phyloP scores from a whole-genome alignment of 2,888 invertebrate species.

The Argynnis bischoffii region DNA sequence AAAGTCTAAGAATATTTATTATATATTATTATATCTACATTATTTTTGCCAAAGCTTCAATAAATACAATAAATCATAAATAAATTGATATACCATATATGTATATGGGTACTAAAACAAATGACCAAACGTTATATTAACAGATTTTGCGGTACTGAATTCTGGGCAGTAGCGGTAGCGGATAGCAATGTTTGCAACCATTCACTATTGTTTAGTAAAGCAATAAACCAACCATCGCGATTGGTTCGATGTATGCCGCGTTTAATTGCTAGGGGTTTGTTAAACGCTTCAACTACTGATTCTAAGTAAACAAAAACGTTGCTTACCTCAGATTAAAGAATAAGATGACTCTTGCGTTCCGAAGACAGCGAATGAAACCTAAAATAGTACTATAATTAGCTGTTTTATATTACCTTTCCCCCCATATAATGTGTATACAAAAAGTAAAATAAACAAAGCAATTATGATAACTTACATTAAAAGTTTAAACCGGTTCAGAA shows the following conservation, averaged over 20 bases:
- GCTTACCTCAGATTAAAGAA: slow-evolving; percentile 26
- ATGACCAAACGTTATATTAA: slow-evolving; percentile 21
- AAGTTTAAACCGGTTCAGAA: too few relatives aligned
- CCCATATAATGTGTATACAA: too few relatives aligned
- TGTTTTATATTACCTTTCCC: too few relatives aligned
- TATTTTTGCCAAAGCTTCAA: too few relatives aligned
- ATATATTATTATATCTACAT: too few relatives aligned
- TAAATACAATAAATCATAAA: too few relatives aligned
- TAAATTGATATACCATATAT: too few relatives aligned
- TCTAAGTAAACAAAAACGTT: slow-evolving; percentile 33
- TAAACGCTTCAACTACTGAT: slow-evolving; percentile 36
- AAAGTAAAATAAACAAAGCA: too few relatives aligned
- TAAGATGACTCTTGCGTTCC: slow-evolving; percentile 23
- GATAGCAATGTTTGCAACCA: slow-evolving; percentile 19
- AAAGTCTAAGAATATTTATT: too few relatives aligned
- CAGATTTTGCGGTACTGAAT: slow-evolving; percentile 15
- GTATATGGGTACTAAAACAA: background rate
- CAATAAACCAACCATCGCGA: slow-evolving; percentile 32
- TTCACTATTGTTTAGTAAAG: slow-evolving; percentile 32
- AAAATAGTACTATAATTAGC: too few relatives aligned
- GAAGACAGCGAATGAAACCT: background rate
- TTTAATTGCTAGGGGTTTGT: slow-evolving; percentile 35
- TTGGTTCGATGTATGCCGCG: slow-evolving; percentile 35
- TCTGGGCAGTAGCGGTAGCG: slow-evolving; percentile 13
- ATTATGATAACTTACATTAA: too few relatives aligned